Base-by-base conservation (phyloP, 2,888 invertebrate species). In the Scrobipalpa costella region DNA sequence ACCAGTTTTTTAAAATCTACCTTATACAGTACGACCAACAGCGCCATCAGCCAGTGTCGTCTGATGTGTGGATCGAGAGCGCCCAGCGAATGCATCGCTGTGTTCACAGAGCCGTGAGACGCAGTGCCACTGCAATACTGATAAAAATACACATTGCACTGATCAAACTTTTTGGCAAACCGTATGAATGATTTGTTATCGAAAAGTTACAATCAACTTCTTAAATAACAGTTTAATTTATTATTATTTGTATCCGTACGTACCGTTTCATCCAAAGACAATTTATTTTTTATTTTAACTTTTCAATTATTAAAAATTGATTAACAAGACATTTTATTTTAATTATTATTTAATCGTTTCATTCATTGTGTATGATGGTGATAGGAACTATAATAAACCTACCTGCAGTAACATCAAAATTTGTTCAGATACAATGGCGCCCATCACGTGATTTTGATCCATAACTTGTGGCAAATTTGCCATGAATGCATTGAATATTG, bases 401-500 rank as follows among this genome's bases (percentile, higher is more conserved):
- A 89, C 90, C 81, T 88, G 90, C 7, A 91, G 65, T 6, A 91
- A 61, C 21, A 84, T 74, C 64, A 98, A 86, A 0, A 97, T 95
- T 0, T 97, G 96, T 7, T 97, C 96, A 7, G 99, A 93, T 62
- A 99, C 94, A 65, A 95, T 93, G 72, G 96, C 96, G 0, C 99
- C 99, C 93, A 99, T 97, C 68, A 96, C 92, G 81, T 98, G 97
- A 88, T 99, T 99, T 83, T 98, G 97, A 84, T 99, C 99, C 78
- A 99, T 82, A 11, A 99, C 94, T 92, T 98, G 98, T 0, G 99
- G 98, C 67, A 99, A 87, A 79, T 98, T 98, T 36, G 97, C 95
- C 80, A 99, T 92, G 82, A 99, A 99, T 0, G 98, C 98, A 87
- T 98, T 98, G 89, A 99, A 99, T 1, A 98, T 97, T 0, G 99